Percentiles rank a stretch among this genome's conserved stretches.
Conservation (phyloP, 2,797 vertebrate genomes). For the Clarias platycephalus region DNA sequence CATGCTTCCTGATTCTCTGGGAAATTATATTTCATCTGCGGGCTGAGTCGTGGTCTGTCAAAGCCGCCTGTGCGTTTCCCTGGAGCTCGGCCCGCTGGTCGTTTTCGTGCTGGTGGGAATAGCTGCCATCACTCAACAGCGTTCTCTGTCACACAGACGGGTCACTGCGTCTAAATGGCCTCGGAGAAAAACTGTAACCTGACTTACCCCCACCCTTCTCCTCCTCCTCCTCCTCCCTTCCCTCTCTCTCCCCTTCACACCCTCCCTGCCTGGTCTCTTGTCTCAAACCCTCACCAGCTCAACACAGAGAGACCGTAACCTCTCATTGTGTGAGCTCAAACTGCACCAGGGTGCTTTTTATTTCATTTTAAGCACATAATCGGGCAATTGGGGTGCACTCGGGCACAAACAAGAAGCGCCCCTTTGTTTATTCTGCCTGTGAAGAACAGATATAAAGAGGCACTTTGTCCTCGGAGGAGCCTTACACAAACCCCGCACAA, state of each 20-base stretch:
- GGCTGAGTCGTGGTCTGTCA: conserved; percentile 53
- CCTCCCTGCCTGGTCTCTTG: conserved; percentile 7
- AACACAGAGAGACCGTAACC: background rate
- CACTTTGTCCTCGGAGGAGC: conserved; percentile 19
- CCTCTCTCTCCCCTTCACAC: background rate
- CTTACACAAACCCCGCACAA: conserved; percentile 56
- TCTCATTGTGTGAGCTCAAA: background rate
- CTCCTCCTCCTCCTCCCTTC: background rate
- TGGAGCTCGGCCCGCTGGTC: conserved; percentile 51
- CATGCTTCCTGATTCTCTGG: conserved; percentile 54
- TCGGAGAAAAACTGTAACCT: conserved; percentile 50
- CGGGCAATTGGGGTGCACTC: conserved; percentile 22
- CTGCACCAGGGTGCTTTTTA: background rate
- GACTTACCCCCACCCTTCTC: background rate
- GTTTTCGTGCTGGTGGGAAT: conserved; percentile 54
- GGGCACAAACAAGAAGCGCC: conserved; percentile 22
- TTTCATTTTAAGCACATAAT: conserved; percentile 1
- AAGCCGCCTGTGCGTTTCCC: conserved; percentile 55
- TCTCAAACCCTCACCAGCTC: conserved; percentile 16
- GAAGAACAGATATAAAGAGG: conserved; percentile 12
- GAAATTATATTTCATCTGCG: conserved; percentile 52
- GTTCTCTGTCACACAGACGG: conserved; percentile 60
- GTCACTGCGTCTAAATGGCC: conserved; percentile 59
- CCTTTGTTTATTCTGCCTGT: conserved; percentile 31
- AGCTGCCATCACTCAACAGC: conserved; percentile 60